Percentiles rank a stretch among this genome's conserved stretches.
These are phyloP conservation scores for Kryptolebias marmoratus DNA, from an alignment of 2,113 vertebrate genomes.

Conservation along the genomic window DNA sequence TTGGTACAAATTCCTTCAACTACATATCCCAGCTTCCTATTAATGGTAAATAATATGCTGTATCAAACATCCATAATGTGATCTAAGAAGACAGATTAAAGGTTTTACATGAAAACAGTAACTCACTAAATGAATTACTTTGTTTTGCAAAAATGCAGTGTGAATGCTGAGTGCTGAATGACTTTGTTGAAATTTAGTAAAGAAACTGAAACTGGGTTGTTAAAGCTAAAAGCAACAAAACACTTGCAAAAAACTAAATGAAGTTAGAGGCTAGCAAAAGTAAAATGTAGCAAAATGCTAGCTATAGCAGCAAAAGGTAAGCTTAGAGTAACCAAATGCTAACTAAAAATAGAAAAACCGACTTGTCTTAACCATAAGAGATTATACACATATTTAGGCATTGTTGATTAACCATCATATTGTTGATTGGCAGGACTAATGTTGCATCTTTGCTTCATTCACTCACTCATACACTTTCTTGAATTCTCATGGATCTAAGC, in stretches of 20 bases:
- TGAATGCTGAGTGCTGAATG: too few species aligned
- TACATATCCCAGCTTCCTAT: constrained; percentile 2
- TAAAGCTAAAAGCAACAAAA: too few species aligned
- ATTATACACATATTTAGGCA: background rate
- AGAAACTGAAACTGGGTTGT: too few species aligned
- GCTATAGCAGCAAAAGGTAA: too few species aligned
- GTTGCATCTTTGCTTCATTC: background rate
- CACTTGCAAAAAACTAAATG: too few species aligned
- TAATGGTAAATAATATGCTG: constrained; percentile 15
- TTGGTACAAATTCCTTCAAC: constrained; percentile 48
- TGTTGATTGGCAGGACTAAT: too few species aligned
- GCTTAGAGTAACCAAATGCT: too few species aligned
- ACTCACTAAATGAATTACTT: background rate
- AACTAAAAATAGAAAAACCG: too few species aligned
- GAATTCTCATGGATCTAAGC: background rate
- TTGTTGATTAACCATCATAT: background rate
- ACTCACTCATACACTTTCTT: background rate
- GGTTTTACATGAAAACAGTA: background rate
- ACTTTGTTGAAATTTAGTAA: too few species aligned
- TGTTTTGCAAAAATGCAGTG: background rate
- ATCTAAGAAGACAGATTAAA: constrained; percentile 24
- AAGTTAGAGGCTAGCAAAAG: too few species aligned
- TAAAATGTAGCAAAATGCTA: too few species aligned
- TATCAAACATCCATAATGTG: constrained; percentile 20
- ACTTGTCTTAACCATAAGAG: too few species aligned